Base-by-base conservation (phyloP, 2,797 vertebrate genomes). In the Pangasius sanitwongsei region DNA sequence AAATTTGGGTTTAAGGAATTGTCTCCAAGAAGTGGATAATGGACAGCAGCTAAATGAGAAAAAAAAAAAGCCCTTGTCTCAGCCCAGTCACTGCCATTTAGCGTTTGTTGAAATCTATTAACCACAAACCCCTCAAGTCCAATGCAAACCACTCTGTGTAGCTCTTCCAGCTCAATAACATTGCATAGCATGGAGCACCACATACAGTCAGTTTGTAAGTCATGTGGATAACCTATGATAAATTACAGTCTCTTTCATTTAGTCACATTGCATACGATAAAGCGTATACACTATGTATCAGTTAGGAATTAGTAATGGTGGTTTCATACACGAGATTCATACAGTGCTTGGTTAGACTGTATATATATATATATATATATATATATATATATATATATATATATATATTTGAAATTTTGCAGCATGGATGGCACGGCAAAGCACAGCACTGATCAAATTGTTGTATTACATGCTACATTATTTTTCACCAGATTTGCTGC, bases 81-180 rank as follows among this genome's bases (percentile, higher is more conserved):
- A 63, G 83, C 69, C 85, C 78, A 89, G 70, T 87, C 81, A 50
- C 69, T 90, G 80, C 82, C 41, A 83, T 89, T 90, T 67, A 80
- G 69, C 65, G 70, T 89, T 91, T 89, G 86, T 89, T 69, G 88
- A 87, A 90, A 88, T 72, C 93, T 92, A 34, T 37, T 93, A 92
- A 94, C 93, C 90, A 84, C 91, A 92, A 93, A 94, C 92, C 92
- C 92, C 92, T 25, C 92, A 93, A 90, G 91, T 91, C 0, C 89
- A 94, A 92, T 44, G 48, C 83, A 90, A 92, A 93, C 91, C 70
- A 57, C 53, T 83, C 81, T 78, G 69, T 90, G 87, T 88, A 88
- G 63, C 37, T 37, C 2, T 87, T 89, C 87, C 92, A 92, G 69
- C 63, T 63, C 85, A 83, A 81, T 90, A 89, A 91, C 88, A 91